Evolutionary conservation across 2,797 vertebrate species (phyloP).

Genomic region (Mormyrus hasselquistii): DNA sequence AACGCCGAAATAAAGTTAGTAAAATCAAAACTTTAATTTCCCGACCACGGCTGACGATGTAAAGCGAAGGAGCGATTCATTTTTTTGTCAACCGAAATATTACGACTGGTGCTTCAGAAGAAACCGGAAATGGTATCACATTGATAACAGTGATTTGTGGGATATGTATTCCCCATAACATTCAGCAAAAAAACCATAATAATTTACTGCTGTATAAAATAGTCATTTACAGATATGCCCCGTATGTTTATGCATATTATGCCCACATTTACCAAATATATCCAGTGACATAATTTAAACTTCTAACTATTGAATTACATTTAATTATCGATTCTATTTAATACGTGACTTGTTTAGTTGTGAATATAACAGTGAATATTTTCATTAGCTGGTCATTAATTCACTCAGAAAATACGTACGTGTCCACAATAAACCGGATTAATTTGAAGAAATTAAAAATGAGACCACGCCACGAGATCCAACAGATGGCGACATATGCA

Average conservation of each 20-base stretch:
- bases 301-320: not conserved
- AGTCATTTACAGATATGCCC: not conserved
- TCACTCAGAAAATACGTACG: not conserved
- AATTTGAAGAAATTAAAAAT: not conserved
- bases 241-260: not conserved
- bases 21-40: conserved; percentile 12
- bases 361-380: not conserved
- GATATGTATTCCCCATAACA: conserved; percentile 21
- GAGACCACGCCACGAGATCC: not conserved
- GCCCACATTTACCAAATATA: not conserved
- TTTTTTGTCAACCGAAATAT: not conserved
- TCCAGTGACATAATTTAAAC: not conserved
- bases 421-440: not conserved
- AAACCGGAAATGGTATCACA: conserved; percentile 23
- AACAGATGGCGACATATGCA: not conserved
- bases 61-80: not conserved
- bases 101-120: conserved; percentile 6
- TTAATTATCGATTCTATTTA: not conserved
- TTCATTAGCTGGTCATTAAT: not conserved
- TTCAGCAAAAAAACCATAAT: not conserved
- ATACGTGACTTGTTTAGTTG: not conserved
- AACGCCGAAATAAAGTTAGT: not conserved
- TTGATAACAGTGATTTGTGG: conserved; percentile 24
- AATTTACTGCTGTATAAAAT: not conserved
- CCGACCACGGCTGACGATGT: not conserved